Percentiles rank a stretch among this genome's conserved stretches.
Conservation (phyloP, 2,888 invertebrate genomes). For the Matsumyia berberina region DNA sequence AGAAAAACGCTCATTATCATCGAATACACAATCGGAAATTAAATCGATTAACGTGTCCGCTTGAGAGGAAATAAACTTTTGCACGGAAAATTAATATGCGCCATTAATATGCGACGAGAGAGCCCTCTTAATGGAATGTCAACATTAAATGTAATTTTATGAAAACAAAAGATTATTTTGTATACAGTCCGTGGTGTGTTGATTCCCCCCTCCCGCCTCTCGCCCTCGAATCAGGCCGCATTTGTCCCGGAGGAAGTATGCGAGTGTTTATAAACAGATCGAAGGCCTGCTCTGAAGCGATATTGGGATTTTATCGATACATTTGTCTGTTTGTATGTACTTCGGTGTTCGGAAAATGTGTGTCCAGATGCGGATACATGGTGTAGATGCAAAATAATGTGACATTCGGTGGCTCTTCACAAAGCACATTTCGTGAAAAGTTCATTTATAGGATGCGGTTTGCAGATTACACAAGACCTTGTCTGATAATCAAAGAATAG, state of each 20-base stretch:
- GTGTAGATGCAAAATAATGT: too few species aligned
- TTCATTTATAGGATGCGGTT: too few species aligned
- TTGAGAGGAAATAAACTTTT: constrained; percentile 20
- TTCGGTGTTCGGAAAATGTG: too few species aligned
- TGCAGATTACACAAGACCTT: too few species aligned
- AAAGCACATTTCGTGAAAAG: too few species aligned
- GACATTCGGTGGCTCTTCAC: too few species aligned
- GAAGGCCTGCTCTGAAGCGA: constrained; percentile 12
- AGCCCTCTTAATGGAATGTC: constrained; percentile 42
- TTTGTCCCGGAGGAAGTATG: neutral
- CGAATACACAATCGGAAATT: constrained; percentile 30
- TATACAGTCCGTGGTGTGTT: neutral
- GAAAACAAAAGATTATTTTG: constrained; percentile 18
- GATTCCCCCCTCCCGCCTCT: too few species aligned
- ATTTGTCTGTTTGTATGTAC: too few species aligned
- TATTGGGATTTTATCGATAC: neutral
- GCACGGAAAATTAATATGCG: constrained; percentile 16
- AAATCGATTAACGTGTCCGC: constrained; percentile 37
- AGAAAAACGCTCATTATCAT: constrained; percentile 14
- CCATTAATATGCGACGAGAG: constrained; percentile 26
- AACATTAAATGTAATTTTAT: constrained; percentile 38
- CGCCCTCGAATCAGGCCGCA: constrained; percentile 16
- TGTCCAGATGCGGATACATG: too few species aligned
- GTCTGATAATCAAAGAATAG: too few species aligned
- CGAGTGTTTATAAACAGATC: neutral